A percentile compares a stretch with the other conserved stretches of the same genome.
phyloP scores from a whole-genome alignment of 2,797 vertebrate species.

The Acropternis orthonyx region DNA sequence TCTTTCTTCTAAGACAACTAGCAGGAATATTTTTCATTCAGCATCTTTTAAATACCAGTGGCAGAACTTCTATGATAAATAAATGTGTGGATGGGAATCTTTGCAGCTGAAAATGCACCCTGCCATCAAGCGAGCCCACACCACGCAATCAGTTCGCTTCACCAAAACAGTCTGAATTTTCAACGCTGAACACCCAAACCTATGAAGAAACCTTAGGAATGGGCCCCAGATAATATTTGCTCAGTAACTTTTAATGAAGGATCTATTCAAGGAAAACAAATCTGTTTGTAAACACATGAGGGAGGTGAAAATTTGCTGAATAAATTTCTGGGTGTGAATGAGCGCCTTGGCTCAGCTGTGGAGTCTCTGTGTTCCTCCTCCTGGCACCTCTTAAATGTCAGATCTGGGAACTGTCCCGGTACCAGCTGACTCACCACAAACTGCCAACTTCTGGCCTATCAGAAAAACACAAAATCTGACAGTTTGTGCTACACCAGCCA shows the following conservation, averaged over 20 bases:
- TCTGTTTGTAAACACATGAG: slow-evolving; percentile 33
- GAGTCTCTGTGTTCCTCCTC: neutral
- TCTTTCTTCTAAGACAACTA: neutral
- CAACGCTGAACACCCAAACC: neutral
- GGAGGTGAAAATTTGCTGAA: neutral
- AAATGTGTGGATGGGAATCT: neutral
- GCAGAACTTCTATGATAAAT: neutral
- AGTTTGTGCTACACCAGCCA: neutral
- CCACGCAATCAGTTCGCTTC: accelerated
- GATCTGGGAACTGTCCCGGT: neutral
- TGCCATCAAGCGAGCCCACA: neutral
- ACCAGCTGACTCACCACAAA: slow-evolving; percentile 39
- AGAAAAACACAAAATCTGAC: neutral
- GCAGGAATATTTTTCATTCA: neutral
- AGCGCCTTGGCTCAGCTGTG: neutral
- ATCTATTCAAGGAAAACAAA: neutral
- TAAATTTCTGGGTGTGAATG: neutral
- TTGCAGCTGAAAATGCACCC: neutral
- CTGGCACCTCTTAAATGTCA: slow-evolving; percentile 46
- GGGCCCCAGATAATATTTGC: neutral
- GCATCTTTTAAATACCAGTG: neutral
- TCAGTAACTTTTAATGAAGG: neutral
- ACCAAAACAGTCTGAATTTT: neutral
- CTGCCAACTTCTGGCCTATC: slow-evolving; percentile 50
- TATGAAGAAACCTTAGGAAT: neutral